Conservation (phyloP, 2,113 vertebrate species). For the Tyto alba region DNA sequence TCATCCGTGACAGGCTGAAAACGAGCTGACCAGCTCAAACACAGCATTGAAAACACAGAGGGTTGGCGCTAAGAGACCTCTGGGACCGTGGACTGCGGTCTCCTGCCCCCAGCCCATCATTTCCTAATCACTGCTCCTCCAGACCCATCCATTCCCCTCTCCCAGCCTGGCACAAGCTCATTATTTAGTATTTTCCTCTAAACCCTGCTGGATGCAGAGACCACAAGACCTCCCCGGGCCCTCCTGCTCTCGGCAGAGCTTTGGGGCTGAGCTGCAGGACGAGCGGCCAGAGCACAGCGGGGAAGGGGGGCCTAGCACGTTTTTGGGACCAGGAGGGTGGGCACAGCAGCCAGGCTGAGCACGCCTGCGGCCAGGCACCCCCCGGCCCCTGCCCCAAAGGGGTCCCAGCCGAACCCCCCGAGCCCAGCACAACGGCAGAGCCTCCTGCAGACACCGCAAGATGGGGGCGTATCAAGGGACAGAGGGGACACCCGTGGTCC, state of each 20-base stretch:
- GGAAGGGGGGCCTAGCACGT: neutral
- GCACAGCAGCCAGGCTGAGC: neutral
- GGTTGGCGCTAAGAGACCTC: neutral
- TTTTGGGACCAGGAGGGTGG: neutral
- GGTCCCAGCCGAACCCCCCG: neutral
- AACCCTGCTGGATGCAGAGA: neutral
- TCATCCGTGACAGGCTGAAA: accelerated
- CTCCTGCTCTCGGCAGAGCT: neutral
- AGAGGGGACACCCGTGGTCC: neutral
- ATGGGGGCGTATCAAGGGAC: accelerated
- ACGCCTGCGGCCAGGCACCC: neutral
- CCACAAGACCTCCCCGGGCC: accelerated
- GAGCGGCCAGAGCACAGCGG: accelerated
- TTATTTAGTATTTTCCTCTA: neutral
- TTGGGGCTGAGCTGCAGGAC: accelerated
- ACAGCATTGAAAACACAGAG: accelerated
- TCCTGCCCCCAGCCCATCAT: accelerated
- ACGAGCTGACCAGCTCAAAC: accelerated
- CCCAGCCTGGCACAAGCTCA: neutral
- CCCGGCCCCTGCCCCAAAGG: neutral
- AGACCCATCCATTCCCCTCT: neutral
- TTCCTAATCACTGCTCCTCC: neutral
- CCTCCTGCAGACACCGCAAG: neutral
- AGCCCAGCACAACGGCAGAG: neutral
- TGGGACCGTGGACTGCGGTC: accelerated